phyloP scores from a whole-genome alignment of 2,888 invertebrate genomes.

The Amphipoea lucens region DNA sequence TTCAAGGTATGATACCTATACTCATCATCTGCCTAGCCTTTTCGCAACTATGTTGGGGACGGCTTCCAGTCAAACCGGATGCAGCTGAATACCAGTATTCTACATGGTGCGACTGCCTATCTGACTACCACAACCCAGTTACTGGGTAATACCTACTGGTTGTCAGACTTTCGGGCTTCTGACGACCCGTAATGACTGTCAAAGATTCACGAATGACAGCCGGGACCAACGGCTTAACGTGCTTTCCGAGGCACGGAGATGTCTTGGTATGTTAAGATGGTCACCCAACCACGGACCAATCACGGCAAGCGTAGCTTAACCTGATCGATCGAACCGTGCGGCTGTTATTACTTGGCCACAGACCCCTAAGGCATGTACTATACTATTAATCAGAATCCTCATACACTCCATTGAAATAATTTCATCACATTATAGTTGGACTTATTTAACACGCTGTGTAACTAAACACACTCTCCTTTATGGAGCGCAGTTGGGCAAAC shows the following conservation, averaged over 20 bases:
- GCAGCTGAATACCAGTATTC: too few relatives aligned
- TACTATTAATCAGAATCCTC: neutral
- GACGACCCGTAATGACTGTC: neutral
- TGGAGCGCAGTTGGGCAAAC: slow-evolving; percentile 57
- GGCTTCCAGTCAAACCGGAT: too few relatives aligned
- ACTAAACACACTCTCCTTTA: slow-evolving; percentile 57
- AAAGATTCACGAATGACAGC: neutral
- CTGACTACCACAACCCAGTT: neutral
- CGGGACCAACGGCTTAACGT: neutral
- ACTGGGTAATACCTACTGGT: neutral
- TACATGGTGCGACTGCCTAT: too few relatives aligned
- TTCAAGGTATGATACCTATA: too few relatives aligned
- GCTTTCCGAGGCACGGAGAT: neutral
- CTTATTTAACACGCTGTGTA: slow-evolving; percentile 33
- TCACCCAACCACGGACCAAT: too few relatives aligned
- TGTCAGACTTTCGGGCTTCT: neutral
- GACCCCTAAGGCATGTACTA: neutral
- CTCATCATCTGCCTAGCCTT: neutral
- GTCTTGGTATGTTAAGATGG: too few relatives aligned
- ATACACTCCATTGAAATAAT: slow-evolving; percentile 37
- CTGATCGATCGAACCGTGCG: neutral
- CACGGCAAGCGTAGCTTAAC: neutral
- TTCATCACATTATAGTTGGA: slow-evolving; percentile 32
- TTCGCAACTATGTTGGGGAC: too few relatives aligned
- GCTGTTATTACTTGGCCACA: neutral